A percentile compares a stretch with the other conserved stretches of the same genome.
Evolutionary conservation across 2,113 vertebrate species (phyloP).

Genomic region (Peucedramus taeniatus): DNA sequence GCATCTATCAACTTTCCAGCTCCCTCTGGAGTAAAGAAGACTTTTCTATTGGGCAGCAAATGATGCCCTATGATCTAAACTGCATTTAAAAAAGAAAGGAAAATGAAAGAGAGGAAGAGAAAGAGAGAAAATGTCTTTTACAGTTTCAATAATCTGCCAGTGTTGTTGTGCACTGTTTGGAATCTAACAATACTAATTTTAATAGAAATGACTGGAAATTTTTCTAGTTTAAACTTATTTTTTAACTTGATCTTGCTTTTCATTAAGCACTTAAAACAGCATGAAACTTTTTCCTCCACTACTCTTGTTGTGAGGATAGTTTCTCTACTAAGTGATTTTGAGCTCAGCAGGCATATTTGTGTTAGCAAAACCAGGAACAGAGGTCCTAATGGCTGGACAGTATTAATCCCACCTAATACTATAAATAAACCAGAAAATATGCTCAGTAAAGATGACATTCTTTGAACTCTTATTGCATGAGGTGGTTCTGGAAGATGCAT

Average conservation of each 20-base stretch:
- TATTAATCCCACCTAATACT: background rate
- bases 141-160: background rate
- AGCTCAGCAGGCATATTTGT: accelerated
- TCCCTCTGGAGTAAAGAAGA: conserved; percentile 1
- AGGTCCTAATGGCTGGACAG: background rate
- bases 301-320: background rate
- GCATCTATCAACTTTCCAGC: conserved; percentile 26
- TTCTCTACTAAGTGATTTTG: background rate
- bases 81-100: background rate
- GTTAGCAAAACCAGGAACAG: background rate
- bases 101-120: background rate
- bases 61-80: background rate
- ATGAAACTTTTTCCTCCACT: background rate
- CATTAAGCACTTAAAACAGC: background rate
- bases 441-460: background rate
- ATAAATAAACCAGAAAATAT: background rate
- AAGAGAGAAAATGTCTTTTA: background rate
- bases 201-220: background rate
- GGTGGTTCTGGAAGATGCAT: background rate
- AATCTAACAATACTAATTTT: background rate
- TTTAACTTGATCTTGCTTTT: background rate
- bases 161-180: background rate
- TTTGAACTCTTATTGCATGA: background rate
- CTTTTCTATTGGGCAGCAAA: conserved; percentile 18
- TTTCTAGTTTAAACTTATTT: background rate